Evolutionary conservation across 1,140 invertebrate species (phyloP).

Genomic region (Microplitis mediator): DNA sequence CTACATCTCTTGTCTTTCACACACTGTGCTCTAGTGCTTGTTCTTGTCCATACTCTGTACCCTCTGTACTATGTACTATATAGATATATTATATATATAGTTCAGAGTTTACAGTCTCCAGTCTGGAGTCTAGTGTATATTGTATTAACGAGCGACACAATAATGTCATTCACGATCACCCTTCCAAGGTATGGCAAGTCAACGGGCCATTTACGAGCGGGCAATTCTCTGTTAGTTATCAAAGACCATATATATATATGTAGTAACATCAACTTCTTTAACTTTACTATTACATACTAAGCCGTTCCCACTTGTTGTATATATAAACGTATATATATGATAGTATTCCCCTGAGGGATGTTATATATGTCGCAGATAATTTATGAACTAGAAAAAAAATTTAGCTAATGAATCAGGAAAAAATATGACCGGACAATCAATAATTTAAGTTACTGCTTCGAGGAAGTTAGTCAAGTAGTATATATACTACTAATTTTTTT

Average conservation of each 20-base stretch:
- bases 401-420: slow-evolving; percentile 5
- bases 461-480: neutral
- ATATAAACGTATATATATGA: no score
- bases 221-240: neutral
- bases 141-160: slow-evolving; percentile 22
- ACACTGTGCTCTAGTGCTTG: neutral
- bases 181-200: slow-evolving; percentile 3
- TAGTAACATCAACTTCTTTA: neutral
- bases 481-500: neutral
- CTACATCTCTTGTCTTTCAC: neutral
- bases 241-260: neutral
- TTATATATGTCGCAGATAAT: neutral
- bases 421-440: slow-evolving; percentile 2
- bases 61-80: neutral
- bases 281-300: no score
- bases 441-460: neutral
- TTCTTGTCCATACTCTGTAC: neutral
- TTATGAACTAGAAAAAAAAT: neutral
- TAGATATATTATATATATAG: neutral
- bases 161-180: slow-evolving; percentile 43
- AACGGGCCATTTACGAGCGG: slow-evolving; percentile 22
- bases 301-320: no score
- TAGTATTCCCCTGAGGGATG: neutral
- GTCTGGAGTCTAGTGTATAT: neutral
- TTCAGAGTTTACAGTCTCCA: neutral